phyloP scores from a whole-genome alignment of 2,797 vertebrate genomes.

The Enteromius treurensis region DNA sequence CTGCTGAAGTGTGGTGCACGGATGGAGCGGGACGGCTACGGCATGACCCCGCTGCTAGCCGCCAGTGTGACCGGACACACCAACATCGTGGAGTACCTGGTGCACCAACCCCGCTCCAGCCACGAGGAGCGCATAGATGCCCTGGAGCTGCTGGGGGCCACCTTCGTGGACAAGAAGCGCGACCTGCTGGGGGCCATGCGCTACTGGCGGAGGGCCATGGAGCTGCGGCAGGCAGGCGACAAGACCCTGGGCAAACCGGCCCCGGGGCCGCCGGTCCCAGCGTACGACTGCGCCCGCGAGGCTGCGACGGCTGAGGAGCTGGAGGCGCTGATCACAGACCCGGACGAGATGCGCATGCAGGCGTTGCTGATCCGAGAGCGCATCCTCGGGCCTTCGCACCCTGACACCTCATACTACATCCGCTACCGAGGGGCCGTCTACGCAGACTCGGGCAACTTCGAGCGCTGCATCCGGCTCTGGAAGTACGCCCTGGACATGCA shows the following conservation, averaged over 20 bases:
- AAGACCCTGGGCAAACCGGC: constrained; percentile 82
- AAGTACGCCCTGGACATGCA: constrained; percentile 97
- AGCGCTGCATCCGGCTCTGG: constrained; percentile 94
- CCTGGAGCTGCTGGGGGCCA: constrained; percentile 90
- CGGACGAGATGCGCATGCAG: constrained; percentile 97
- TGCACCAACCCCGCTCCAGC: constrained; percentile 78
- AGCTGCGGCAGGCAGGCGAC: constrained; percentile 83
- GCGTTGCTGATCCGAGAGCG: constrained; percentile 91
- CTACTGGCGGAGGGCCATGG: constrained; percentile 94
- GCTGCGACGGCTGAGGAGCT: constrained; percentile 86
- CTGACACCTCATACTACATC: constrained; percentile 97
- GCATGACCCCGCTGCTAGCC: constrained; percentile 93
- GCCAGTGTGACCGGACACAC: constrained; percentile 96
- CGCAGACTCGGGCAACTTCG: constrained; percentile 93
- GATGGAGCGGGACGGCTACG: constrained; percentile 94
- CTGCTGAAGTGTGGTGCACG: constrained; percentile 87
- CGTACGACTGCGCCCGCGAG: constrained; percentile 90
- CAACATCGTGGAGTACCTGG: constrained; percentile 95
- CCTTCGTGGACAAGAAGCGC: constrained; percentile 95
- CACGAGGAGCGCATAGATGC: constrained; percentile 88
- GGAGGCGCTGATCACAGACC: constrained; percentile 92
- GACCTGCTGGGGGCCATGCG: constrained; percentile 91
- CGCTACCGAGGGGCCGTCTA: constrained; percentile 94
- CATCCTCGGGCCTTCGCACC: constrained; percentile 92
- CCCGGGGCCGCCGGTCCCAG: constrained; percentile 84